These are phyloP conservation scores for Lithosia quadra DNA, from an alignment of 2,888 invertebrate species.

Conservation along the genomic window DNA sequence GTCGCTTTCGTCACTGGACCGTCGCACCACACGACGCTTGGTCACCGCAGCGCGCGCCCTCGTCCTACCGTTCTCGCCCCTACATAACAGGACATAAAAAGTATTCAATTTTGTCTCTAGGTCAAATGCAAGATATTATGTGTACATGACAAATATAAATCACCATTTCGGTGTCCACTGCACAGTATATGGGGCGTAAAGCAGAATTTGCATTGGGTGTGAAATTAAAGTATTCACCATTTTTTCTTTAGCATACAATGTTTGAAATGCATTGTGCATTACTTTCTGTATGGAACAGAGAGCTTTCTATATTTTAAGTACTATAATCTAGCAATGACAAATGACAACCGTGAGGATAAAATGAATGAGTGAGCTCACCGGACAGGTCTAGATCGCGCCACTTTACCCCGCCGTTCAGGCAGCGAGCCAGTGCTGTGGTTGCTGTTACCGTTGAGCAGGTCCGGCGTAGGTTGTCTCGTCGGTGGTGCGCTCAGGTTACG, in stretches of 20 bases:
- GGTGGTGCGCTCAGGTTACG: constrained; percentile 81
- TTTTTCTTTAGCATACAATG: too few species aligned
- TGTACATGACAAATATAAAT: too few species aligned
- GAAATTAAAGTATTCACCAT: too few species aligned
- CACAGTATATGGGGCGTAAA: too few species aligned
- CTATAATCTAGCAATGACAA: background rate
- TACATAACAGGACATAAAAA: constrained; percentile 30
- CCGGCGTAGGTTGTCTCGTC: constrained; percentile 80
- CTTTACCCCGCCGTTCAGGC: constrained; percentile 80
- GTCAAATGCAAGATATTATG: background rate
- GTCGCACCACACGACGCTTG: constrained; percentile 76
- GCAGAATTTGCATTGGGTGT: too few species aligned
- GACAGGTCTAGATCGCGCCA: constrained; percentile 72
- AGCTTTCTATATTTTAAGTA: background rate
- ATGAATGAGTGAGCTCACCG: constrained; percentile 54
- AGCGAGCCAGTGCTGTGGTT: constrained; percentile 82
- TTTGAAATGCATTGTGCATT: too few species aligned
- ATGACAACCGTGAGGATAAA: background rate
- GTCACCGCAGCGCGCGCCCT: constrained; percentile 68
- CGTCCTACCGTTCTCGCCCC: constrained; percentile 73
- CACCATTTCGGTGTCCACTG: too few species aligned
- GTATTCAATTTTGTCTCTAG: background rate
- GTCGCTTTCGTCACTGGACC: constrained; percentile 82
- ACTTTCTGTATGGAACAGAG: too few species aligned
- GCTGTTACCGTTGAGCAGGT: constrained; percentile 82